Percentiles rank a stretch among this genome's conserved stretches.
These are phyloP conservation scores for Antechinus flavipes DNA, from an alignment of 2,113 vertebrate species.

Conservation along the genomic window DNA sequence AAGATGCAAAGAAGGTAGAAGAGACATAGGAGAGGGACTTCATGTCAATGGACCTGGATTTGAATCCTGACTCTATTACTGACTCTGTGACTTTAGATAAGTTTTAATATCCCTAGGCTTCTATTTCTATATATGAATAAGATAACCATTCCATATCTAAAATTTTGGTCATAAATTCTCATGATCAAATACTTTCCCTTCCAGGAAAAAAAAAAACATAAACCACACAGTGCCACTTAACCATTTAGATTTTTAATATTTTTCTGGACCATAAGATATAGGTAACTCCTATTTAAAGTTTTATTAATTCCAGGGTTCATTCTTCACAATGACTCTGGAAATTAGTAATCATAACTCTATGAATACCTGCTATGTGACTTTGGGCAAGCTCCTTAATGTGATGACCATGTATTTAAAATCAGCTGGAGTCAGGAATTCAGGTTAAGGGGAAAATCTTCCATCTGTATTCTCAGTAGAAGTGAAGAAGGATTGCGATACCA, in stretches of 20 bases:
- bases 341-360: background rate
- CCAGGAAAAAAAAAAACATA: background rate
- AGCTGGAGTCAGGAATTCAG: too few species aligned
- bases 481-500: too few species aligned
- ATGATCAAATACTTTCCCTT: background rate
- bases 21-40: background rate
- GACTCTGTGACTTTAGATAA: background rate
- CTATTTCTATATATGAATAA: background rate
- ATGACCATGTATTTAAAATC: too few species aligned
- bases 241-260: background rate
- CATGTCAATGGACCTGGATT: background rate
- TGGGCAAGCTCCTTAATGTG: background rate
- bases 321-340: background rate
- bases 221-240: background rate
- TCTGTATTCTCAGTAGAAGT: too few species aligned
- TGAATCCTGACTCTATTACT: background rate
- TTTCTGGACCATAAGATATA: background rate
- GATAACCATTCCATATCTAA: background rate
- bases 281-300: background rate
- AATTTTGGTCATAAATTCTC: background rate
- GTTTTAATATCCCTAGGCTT: background rate
- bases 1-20: background rate
- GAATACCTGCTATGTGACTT: background rate
- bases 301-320: background rate
- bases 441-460: too few species aligned